phyloP scores from a whole-genome alignment of 1,140 invertebrate genomes.

The Heliconius himera region DNA sequence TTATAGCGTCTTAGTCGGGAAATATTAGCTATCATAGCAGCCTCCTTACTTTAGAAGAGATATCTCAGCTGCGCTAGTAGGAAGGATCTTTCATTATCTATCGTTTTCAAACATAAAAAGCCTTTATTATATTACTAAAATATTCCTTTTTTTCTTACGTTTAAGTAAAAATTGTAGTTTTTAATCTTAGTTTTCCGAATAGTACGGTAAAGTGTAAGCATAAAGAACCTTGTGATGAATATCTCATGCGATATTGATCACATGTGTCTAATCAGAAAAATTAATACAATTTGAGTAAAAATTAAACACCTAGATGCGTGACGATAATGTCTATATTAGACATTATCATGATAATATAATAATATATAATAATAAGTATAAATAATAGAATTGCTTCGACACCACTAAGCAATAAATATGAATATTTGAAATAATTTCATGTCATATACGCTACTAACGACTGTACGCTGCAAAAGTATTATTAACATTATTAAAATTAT shows the following conservation, averaged over 20 bases:
- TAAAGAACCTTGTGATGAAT: too few relatives aligned
- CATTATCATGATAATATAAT: too few relatives aligned
- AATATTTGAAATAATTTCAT: background rate
- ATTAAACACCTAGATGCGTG: background rate
- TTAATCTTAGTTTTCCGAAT: too few relatives aligned
- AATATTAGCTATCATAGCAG: slow-evolving; percentile 26
- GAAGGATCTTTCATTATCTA: background rate
- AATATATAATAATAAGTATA: background rate
- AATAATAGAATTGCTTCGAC: too few relatives aligned
- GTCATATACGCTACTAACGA: background rate
- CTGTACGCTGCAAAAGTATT: background rate
- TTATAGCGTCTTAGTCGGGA: slow-evolving; percentile 18
- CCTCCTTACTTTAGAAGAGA: background rate
- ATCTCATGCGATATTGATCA: too few relatives aligned
- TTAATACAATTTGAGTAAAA: background rate
- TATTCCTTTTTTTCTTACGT: too few relatives aligned
- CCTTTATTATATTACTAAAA: background rate
- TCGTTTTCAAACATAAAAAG: background rate
- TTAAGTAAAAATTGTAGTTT: too few relatives aligned
- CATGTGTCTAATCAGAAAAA: background rate
- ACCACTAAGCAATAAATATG: too few relatives aligned
- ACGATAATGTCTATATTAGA: background rate
- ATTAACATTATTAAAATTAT: too few relatives aligned
- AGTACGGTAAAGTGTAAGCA: too few relatives aligned
- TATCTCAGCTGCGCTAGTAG: background rate